Percentiles rank a stretch among this genome's conserved stretches.
These are phyloP conservation scores for Hypothenemus hampei DNA, from an alignment of 1,140 invertebrate species.

Conservation along the genomic window DNA sequence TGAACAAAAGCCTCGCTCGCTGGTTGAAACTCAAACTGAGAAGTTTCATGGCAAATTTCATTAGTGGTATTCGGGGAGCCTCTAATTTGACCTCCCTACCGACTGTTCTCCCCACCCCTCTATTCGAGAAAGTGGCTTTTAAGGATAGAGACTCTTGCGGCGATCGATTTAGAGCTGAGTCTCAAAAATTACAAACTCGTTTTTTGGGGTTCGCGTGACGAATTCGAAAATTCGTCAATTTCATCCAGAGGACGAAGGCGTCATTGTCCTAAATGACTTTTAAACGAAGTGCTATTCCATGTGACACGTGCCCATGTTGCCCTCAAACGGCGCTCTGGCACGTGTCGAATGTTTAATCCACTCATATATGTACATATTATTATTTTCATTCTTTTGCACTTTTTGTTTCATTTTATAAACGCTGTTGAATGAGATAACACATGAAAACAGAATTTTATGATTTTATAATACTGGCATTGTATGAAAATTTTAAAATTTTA, in stretches of 20 bases:
- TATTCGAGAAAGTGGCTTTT: slow-evolving; percentile 37
- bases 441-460: too few species aligned
- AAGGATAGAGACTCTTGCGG: background rate
- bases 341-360: slow-evolving; percentile 25
- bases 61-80: slow-evolving; percentile 41
- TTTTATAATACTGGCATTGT: too few species aligned
- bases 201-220: slow-evolving; percentile 6
- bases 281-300: slow-evolving; percentile 28
- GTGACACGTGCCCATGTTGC: slow-evolving; percentile 10
- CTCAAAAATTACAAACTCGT: slow-evolving; percentile 19
- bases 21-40: slow-evolving; percentile 43
- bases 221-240: slow-evolving; percentile 24
- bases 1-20: slow-evolving; percentile 40
- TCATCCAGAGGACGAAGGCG: background rate
- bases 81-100: slow-evolving; percentile 43
- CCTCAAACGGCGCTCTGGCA: slow-evolving; percentile 14
- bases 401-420: too few species aligned
- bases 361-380: too few species aligned
- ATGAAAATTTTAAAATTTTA: too few species aligned
- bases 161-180: background rate
- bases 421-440: too few species aligned
- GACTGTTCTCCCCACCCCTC: too few species aligned
- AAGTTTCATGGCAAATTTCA: slow-evolving; percentile 46
- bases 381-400: too few species aligned
- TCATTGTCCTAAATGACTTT: slow-evolving; percentile 24